These are phyloP conservation scores for Podotricha telesiphe DNA, from an alignment of 2,888 invertebrate genomes.

Conservation along the genomic window DNA sequence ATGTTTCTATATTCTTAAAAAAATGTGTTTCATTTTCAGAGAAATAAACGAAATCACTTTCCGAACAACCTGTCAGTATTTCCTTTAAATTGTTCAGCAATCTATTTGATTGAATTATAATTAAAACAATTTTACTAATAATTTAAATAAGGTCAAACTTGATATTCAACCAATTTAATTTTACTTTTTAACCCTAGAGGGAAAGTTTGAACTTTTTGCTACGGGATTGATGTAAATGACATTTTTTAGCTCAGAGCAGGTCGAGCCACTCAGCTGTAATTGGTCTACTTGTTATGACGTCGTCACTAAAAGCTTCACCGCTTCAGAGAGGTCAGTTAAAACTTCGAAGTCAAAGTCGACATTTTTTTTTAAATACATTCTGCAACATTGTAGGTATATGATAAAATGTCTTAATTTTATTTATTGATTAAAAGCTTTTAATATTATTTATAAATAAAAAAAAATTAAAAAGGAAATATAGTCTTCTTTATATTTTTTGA, in stretches of 20 bases:
- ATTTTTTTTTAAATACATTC: conserved; percentile 25
- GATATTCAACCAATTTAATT: conserved; percentile 4
- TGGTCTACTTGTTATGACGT: conserved; percentile 54
- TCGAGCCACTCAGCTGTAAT: conserved; percentile 56
- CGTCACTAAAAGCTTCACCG: conserved; percentile 43
- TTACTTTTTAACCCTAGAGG: conserved; percentile 15
- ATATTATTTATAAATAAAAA: no score
- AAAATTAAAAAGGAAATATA: no score
- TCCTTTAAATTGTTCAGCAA: not conserved
- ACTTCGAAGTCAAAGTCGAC: conserved; percentile 30
- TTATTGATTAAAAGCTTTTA: no score
- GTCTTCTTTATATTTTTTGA: no score
- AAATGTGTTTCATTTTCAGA: no score
- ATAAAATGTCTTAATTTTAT: no score
- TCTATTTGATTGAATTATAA: not conserved
- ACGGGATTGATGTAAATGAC: conserved; percentile 35
- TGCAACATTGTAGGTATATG: conserved; percentile 3
- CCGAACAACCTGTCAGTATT: no score
- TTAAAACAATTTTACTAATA: not conserved
- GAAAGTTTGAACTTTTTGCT: conserved; percentile 34
- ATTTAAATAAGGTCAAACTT: not conserved
- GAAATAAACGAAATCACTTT: no score
- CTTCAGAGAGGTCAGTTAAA: conserved; percentile 43
- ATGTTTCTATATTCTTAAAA: no score
- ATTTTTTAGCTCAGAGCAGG: conserved; percentile 37